phyloP scores from a whole-genome alignment of 2,113 vertebrate species.

The Upupa epops region DNA sequence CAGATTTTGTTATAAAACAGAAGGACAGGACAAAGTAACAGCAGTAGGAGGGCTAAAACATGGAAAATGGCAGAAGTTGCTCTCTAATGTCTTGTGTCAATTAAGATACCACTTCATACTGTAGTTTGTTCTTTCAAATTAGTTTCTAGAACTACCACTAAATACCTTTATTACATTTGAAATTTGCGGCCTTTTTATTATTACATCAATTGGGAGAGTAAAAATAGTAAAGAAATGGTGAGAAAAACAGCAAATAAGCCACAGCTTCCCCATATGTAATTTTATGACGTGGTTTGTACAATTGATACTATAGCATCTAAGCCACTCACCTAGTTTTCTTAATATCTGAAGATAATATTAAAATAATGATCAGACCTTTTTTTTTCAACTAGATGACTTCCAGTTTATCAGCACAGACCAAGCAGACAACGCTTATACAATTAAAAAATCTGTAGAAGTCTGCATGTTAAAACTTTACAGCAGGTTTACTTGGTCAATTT shows the following conservation, averaged over 20 bases:
- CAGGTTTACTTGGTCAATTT: neutral
- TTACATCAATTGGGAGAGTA: neutral
- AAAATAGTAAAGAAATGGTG: neutral
- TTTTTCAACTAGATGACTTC: neutral
- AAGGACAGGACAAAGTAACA: neutral
- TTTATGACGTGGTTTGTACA: neutral
- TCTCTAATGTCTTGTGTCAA: neutral
- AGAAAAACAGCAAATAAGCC: neutral
- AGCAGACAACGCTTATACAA: neutral
- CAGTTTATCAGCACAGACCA: neutral
- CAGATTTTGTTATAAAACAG: neutral
- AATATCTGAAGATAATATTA: neutral
- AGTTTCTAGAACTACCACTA: neutral
- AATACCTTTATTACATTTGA: neutral
- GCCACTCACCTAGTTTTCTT: neutral
- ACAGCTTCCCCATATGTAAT: neutral
- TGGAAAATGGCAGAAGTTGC: neutral
- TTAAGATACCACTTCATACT: neutral
- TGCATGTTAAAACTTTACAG: neutral
- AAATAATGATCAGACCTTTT: neutral
- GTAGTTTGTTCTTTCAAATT: neutral
- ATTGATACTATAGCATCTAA: neutral
- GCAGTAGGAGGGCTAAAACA: neutral
- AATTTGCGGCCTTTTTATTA: neutral
- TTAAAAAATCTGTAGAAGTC: neutral